Evolutionary conservation across 2,113 vertebrate genomes (phyloP).

Genomic region (Leucosticte australis): DNA sequence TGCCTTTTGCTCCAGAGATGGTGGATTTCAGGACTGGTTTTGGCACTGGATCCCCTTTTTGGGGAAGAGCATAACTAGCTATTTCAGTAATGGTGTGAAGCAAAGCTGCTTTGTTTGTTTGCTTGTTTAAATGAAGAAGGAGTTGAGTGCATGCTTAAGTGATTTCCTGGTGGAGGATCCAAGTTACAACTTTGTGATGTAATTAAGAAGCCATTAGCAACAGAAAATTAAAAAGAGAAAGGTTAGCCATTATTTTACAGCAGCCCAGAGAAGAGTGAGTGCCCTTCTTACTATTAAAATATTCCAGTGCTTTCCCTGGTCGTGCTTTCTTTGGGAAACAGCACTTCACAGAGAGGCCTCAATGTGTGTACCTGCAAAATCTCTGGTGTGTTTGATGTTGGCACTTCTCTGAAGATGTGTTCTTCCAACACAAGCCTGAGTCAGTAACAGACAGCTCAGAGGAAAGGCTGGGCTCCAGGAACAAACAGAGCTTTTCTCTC

Average conservation of each 20-base stretch:
- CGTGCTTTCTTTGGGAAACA: background rate
- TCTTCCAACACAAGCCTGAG: conserved; percentile 31
- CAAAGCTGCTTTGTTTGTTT: background rate
- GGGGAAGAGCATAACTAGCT: background rate
- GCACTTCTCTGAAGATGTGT: conserved; percentile 43
- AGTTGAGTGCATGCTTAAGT: background rate
- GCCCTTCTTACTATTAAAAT: background rate
- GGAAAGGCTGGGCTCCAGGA: conserved; percentile 36
- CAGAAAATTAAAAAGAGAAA: background rate
- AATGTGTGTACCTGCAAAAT: background rate
- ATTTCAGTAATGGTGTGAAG: background rate
- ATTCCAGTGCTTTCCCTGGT: background rate
- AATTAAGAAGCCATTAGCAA: background rate
- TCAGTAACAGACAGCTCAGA: conserved; percentile 33
- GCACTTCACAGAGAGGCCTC: conserved; percentile 17
- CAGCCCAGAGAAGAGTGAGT: background rate
- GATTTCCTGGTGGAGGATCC: conserved; percentile 16
- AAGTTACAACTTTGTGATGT: background rate
- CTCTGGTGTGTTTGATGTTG: conserved; percentile 36
- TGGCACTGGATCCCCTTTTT: background rate
- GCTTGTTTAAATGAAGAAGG: background rate
- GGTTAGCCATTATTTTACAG: background rate
- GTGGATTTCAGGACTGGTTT: background rate
- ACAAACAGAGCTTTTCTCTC: background rate
- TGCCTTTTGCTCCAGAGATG: background rate